Conservation (phyloP, 2,888 invertebrate genomes). For the Rotaria socialis region DNA sequence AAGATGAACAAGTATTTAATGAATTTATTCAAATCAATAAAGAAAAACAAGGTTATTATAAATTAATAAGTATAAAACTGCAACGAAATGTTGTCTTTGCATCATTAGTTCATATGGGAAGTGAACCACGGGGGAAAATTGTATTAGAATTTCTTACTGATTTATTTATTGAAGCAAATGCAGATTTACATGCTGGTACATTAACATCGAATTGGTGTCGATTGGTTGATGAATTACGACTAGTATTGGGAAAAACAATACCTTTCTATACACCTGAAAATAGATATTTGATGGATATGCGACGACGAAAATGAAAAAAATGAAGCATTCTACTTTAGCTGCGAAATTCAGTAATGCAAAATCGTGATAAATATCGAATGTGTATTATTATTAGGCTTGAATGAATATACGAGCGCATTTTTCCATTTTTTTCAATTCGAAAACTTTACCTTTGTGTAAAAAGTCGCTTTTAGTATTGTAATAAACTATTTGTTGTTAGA, state of each 20-base stretch:
- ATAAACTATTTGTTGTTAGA: too few species aligned
- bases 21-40: background rate
- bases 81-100: background rate
- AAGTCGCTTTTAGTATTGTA: too few species aligned
- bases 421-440: too few species aligned
- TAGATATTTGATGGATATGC: background rate
- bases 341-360: too few species aligned
- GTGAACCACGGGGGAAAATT: background rate
- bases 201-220: background rate
- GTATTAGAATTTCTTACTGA: background rate
- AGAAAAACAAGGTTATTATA: background rate
- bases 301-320: too few species aligned
- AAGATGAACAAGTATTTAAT: background rate
- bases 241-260: background rate
- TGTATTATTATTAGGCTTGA: too few species aligned
- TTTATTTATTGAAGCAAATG: background rate
- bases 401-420: too few species aligned
- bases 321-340: too few species aligned
- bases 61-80: background rate
- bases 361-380: too few species aligned
- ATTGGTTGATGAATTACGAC: background rate
- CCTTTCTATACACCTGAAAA: background rate
- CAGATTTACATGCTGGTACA: background rate
- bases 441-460: too few species aligned
- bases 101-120: background rate